These are phyloP conservation scores for Copsychus sechellarum DNA, from an alignment of 2,113 vertebrate species.

Conservation along the genomic window DNA sequence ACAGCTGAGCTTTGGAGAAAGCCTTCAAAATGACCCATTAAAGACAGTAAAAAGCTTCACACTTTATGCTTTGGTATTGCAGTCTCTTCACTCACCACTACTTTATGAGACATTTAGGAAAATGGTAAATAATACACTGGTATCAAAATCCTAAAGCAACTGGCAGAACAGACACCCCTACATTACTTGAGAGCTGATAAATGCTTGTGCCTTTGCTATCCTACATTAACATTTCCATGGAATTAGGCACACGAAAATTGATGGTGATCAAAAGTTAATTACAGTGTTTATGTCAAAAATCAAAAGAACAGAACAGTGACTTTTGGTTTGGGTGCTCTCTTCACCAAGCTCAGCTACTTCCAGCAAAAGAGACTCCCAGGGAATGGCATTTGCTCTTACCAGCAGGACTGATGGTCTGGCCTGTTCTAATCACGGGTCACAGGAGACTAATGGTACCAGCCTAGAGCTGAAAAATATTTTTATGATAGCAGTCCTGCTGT, in stretches of 20 bases:
- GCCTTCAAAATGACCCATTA: not conserved
- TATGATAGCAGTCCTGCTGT: not conserved
- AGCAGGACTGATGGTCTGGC: not conserved
- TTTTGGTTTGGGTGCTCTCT: not conserved
- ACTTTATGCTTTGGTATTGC: not conserved
- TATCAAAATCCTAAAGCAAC: not conserved
- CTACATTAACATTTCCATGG: not conserved
- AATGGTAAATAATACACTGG: not conserved
- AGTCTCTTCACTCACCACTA: not conserved
- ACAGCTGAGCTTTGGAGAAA: conserved; percentile 26
- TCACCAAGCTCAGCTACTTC: not conserved
- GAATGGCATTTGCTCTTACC: not conserved
- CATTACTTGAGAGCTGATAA: not conserved
- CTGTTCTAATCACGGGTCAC: not conserved
- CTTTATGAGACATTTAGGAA: not conserved
- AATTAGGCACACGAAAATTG: not conserved
- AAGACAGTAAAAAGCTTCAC: not conserved
- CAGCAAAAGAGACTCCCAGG: not conserved
- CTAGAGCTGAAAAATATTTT: not conserved
- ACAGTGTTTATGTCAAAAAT: conserved; percentile 12
- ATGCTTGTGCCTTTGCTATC: not conserved
- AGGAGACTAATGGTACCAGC: not conserved
- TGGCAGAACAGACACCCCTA: not conserved
- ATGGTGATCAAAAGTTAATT: conserved; percentile 24
- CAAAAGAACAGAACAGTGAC: not conserved